A percentile compares a stretch with the other conserved stretches of the same genome.
These are phyloP conservation scores for Trialeurodes vaporariorum DNA, from an alignment of 1,140 invertebrate species.

Conservation along the genomic window DNA sequence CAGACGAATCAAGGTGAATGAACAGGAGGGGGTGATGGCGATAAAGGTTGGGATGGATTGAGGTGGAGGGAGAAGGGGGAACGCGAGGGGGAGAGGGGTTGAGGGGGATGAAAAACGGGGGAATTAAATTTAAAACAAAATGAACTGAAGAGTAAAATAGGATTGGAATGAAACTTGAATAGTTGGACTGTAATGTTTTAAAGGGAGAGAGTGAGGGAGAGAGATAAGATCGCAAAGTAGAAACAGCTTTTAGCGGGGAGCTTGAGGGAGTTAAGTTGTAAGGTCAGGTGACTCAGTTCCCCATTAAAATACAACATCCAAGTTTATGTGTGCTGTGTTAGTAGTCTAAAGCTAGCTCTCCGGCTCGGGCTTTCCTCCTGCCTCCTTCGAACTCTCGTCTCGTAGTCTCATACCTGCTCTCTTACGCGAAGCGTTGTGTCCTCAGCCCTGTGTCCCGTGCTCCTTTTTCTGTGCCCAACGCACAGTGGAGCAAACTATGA, in stretches of 20 bases:
- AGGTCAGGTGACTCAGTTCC: neutral
- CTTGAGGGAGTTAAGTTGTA: neutral
- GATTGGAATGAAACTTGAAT: neutral
- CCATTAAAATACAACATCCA: slow-evolving; percentile 1
- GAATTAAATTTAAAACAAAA: slow-evolving; percentile 1
- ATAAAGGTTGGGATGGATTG: neutral
- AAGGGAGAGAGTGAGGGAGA: too few relatives aligned
- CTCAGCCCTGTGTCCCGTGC: too few relatives aligned
- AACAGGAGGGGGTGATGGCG: too few relatives aligned
- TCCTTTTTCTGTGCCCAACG: too few relatives aligned
- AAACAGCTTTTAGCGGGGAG: neutral
- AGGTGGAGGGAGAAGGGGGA: neutral
- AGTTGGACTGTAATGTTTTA: neutral
- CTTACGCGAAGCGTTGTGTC: too few relatives aligned
- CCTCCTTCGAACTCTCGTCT: too few relatives aligned
- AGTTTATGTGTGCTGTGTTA: neutral
- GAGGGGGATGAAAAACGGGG: neutral
- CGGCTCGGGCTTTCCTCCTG: too few relatives aligned
- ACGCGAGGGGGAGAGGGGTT: neutral
- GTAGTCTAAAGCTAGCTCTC: neutral
- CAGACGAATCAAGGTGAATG: too few relatives aligned
- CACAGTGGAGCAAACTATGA: too few relatives aligned
- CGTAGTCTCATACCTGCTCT: neutral
- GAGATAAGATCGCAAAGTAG: neutral
- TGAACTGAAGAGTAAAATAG: neutral